Conservation (phyloP, 2,797 vertebrate species). For the Echeneis naucrates region DNA sequence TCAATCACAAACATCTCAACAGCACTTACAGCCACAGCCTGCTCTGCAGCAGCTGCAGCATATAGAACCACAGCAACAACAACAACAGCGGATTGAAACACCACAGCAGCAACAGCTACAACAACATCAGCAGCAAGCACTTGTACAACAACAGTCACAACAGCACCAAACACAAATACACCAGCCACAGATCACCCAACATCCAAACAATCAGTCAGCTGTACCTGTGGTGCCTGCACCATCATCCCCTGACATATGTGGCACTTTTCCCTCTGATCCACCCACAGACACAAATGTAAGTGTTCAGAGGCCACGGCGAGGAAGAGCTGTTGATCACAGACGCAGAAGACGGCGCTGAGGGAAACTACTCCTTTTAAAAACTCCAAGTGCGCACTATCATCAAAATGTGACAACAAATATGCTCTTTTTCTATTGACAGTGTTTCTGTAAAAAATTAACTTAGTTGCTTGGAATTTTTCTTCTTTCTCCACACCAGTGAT, state of each 20-base stretch:
- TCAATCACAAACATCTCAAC: slow-evolving; percentile 72
- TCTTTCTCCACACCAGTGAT: slow-evolving; percentile 41
- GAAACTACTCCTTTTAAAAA: slow-evolving; percentile 48
- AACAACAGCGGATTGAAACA: slow-evolving; percentile 61
- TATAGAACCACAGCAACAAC: slow-evolving; percentile 68
- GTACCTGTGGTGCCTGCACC: slow-evolving; percentile 61
- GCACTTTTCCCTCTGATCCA: slow-evolving; percentile 74
- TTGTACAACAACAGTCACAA: slow-evolving; percentile 60
- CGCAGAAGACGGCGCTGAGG: slow-evolving; percentile 82
- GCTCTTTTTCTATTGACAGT: slow-evolving; percentile 63
- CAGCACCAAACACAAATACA: slow-evolving; percentile 72
- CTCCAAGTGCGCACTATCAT: slow-evolving; percentile 32
- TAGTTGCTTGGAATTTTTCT: slow-evolving; percentile 42
- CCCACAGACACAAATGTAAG: slow-evolving; percentile 67
- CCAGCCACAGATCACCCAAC: slow-evolving; percentile 70
- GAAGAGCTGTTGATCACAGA: slow-evolving; percentile 83
- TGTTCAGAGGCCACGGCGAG: slow-evolving; percentile 78
- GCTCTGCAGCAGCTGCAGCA: slow-evolving; percentile 71
- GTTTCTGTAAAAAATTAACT: slow-evolving; percentile 58
- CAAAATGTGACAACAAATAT: slow-evolving; percentile 54
- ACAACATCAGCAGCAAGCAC: slow-evolving; percentile 63
- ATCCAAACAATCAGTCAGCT: slow-evolving; percentile 71
- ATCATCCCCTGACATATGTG: slow-evolving; percentile 75
- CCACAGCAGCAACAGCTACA: slow-evolving; percentile 67
- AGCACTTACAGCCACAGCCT: slow-evolving; percentile 72